phyloP scores from a whole-genome alignment of 2,888 invertebrate species.

The Eristalis tenax region DNA sequence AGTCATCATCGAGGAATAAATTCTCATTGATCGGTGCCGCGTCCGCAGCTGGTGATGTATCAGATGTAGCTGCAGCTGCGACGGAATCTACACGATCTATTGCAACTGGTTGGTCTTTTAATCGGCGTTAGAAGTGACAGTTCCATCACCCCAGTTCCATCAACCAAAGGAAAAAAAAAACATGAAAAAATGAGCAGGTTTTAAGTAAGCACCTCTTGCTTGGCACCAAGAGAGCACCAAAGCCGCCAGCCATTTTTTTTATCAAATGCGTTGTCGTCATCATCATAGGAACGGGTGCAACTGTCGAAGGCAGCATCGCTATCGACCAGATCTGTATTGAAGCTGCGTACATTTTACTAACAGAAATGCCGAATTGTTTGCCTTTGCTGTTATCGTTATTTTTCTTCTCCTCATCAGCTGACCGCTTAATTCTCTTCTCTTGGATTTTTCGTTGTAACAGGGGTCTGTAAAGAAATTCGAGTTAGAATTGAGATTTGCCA shows the following conservation, averaged over 20 bases:
- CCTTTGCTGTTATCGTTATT: conserved; percentile 96
- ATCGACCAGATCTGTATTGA: conserved; percentile 97
- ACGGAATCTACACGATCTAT: conserved; percentile 75
- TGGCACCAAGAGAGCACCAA: conserved; percentile 88
- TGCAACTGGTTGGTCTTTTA: conserved; percentile 82
- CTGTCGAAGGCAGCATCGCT: conserved; percentile 92
- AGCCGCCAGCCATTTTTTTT: conserved; percentile 89
- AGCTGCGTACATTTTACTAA: conserved; percentile 99
- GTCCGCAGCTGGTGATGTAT: conserved; percentile 78
- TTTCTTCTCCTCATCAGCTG: conserved; percentile 93
- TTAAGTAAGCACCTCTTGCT: conserved; percentile 84
- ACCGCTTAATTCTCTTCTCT: conserved; percentile 89
- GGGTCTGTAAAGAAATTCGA: conserved; percentile 84
- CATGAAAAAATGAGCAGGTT: too few relatives aligned
- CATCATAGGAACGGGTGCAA: conserved; percentile 85
- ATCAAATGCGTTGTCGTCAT: conserved; percentile 83
- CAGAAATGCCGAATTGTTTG: conserved; percentile 96
- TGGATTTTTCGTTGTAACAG: conserved; percentile 96
- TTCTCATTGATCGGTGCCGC: conserved; percentile 95
- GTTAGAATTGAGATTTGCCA: background rate
- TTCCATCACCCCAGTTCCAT: conserved; percentile 89
- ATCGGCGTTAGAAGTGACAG: conserved; percentile 87
- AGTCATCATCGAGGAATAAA: conserved; percentile 94
- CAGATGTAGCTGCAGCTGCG: conserved; percentile 60
- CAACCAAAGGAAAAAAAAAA: too few relatives aligned